Evolutionary conservation across 53 echinoderm and acorn worm genomes (phyloP).

Genomic region (Henricia sp.): DNA sequence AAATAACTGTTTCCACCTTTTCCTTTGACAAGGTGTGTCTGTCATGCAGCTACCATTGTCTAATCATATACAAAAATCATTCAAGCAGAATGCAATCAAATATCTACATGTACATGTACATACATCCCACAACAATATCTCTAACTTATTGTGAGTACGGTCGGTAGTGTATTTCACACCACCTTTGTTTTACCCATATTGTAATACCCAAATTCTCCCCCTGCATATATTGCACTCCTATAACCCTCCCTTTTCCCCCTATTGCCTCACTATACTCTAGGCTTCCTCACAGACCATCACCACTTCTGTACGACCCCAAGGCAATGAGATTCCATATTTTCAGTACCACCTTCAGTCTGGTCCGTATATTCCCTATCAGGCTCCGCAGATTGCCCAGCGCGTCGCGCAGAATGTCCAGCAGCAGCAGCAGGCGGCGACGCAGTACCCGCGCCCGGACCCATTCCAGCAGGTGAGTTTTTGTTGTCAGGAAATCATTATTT

Average conservation of each 20-base stretch:
- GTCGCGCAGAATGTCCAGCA: slow-evolving; percentile 81
- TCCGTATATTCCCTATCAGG: slow-evolving; percentile 97
- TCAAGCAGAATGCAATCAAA: too few species aligned
- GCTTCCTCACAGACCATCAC: slow-evolving; percentile 86
- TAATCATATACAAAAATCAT: too few species aligned
- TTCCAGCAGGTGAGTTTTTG: slow-evolving; percentile 95
- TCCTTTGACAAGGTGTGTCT: too few species aligned
- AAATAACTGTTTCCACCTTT: too few species aligned
- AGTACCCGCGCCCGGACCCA: slow-evolving; percentile 93
- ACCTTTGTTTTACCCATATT: neutral
- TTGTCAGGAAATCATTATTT: too few species aligned
- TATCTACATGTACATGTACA: slow-evolving; percentile 2
- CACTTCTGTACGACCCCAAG: slow-evolving; percentile 84
- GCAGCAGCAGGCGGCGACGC: slow-evolving; percentile 60
- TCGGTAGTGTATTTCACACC: neutral
- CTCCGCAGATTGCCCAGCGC: slow-evolving; percentile 98
- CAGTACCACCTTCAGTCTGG: slow-evolving; percentile 99
- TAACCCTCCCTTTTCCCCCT: neutral
- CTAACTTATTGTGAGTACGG: too few species aligned
- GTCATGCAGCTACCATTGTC: too few species aligned
- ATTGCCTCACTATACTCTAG: slow-evolving; percentile 57
- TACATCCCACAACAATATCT: too few species aligned
- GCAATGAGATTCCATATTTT: slow-evolving; percentile 92
- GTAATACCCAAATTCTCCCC: too few species aligned
- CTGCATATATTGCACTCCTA: slow-evolving; percentile 13